Evolutionary conservation across 2,888 invertebrate genomes (phyloP), one percentile per base, ranked within the genome.

Genomic region (Xestia ashworthii): DNA sequence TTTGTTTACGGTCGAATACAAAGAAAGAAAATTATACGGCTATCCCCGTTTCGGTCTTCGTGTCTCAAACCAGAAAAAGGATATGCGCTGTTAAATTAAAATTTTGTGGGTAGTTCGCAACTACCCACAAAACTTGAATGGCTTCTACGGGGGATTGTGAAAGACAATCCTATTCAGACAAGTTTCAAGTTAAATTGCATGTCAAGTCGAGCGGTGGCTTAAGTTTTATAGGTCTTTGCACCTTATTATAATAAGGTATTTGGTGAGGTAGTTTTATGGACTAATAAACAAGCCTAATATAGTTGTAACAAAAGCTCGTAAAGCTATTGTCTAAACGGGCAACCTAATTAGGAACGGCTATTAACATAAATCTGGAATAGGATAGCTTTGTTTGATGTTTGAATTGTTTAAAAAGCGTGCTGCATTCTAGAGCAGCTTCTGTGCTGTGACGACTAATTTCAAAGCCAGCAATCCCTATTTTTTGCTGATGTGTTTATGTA

Each of bases 401-500:
- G 64, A 84, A 68, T 41, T 72, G 77, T 73, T 68, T 73, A 75
- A 79, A 81, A 87, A 73, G 32, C 64, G 48, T 68, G 46, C 53
- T 67, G 70, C 64, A 74, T 67, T 66, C 41, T 65, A 75, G 46
- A 67, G 71, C 76, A 72, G 69, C 58, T 65, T 73, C 55, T 62
- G 64, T 70, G 67, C 53, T 75, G 75, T 79, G 79, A 81, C 81
- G 75, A 83, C 84, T 89, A 14, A 90, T 89, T 91, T 88, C 83
- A 85, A 86, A 84, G 81, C 76, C 76, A 78, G 80, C 80, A 85
- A 79, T 87, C 82, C 80, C 65, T 72, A 76, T 78, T 88, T 89
- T 87, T 87, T 86, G 82, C 84, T 83, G 85, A 77, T 75, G 73
- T 85, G 84, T 89, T 87, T 89, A 89, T 89, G 87, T 88, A 88